Evolutionary conservation across 1,140 invertebrate species (phyloP), one percentile per base, ranked within the genome.

Genomic region (Papilio aristodemus): DNA sequence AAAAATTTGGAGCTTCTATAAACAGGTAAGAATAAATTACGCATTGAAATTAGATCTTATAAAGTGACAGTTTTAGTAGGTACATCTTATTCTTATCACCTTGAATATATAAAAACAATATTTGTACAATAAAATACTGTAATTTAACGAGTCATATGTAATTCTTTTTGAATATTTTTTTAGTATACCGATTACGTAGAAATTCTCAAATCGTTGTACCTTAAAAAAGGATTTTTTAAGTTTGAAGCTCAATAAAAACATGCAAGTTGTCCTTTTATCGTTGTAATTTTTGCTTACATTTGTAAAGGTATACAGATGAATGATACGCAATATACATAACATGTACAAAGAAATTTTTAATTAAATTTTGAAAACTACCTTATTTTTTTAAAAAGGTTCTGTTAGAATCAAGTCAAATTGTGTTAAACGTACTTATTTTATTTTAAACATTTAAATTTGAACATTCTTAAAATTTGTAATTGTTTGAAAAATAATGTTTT

Each of bases 1-100:
- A 71, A 14, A 60, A 67, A 62, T 71, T 74, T 38, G 37, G 63
- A 72, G 67, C 59, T 74, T 69, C 54, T 58, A 64, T 58, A 78
- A 77, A 37, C 72, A 84, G 86, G 87, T 89, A 79, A 82, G 86
- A 71, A 63, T 50, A 76, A 79, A 87, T 83, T 87, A 80, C 87
- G 85, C 85, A 89, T 77, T 80, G 66, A 78, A 80, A 79, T 80
- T 81, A 79, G 67, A 70, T 68, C 54, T 71, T 71, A 77, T 46
- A 68, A 71, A 72, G 63, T 89, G 84, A 83, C 85, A 86, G 75
- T 78, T 76, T 70, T 74, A 68, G 74, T 77, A 68, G 67, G 70
- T 77, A 77, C 76, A 83, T 84, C 77, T 79, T 83, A 84, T 78
- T 76, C 79, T 72, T 82, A 87, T 60, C 58, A 86, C 87, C 85